Evolutionary conservation across 1,140 invertebrate genomes (phyloP), one percentile per base, ranked within the genome.

Genomic region (Diachasma alloeum): DNA sequence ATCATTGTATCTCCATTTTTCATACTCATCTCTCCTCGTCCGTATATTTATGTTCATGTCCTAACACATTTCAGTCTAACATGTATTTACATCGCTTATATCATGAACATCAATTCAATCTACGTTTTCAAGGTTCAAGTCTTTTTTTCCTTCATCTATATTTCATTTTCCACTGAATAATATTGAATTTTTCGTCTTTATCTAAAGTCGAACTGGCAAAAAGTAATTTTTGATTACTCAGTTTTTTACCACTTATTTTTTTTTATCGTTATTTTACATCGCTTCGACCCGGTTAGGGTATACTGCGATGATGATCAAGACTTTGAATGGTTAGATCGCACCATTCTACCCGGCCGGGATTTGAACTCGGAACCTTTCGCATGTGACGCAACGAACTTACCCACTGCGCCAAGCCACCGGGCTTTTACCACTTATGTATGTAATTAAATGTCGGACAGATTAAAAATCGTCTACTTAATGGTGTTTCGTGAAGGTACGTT

Each of bases 381-480:
- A n/a, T n/a, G n/a, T n/a, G n/a, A n/a, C n/a, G n/a, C n/a, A n/a
- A n/a, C n/a, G n/a, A n/a, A n/a, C n/a, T n/a, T n/a, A n/a, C n/a
- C n/a, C n/a, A n/a, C n/a, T n/a, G n/a, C n/a, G n/a, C n/a, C n/a
- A n/a, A n/a, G n/a, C n/a, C n/a, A n/a, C n/a, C n/a, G n/a, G n/a
- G n/a, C n/a, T n/a, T n/a, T n/a, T n/a, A n/a, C n/a, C n/a, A n/a
- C n/a, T n/a, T n/a, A n/a, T n/a, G n/a, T n/a, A n/a, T 15, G 22
- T 4, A 8, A 36, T 68, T 31, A 17, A 39, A 36, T 68, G 66
- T 37, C 66, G 31, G 66, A 68, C 26, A 17, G 37, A 68, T 42
- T n/a, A 68, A 68, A 68, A 68, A 37, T 68, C 37, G 31, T 36
- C 66, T 26, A 68, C 66, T 68, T 68, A 15, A 37, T 68, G 36